Conservation (phyloP, 2,888 invertebrate genomes). For the Onchidella celtica region DNA sequence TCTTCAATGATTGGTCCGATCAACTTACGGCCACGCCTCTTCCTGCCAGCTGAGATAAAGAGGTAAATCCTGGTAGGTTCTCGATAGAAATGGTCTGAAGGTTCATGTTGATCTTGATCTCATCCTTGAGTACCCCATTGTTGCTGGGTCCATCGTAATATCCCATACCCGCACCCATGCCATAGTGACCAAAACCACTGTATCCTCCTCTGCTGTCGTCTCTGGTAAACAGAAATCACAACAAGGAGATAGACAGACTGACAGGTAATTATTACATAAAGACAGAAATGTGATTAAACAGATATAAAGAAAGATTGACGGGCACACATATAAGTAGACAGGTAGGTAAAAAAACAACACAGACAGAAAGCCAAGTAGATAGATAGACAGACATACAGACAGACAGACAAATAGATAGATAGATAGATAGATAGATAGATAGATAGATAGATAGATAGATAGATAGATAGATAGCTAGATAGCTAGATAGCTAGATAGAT, state of each 20-base stretch:
- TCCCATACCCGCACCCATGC: background rate
- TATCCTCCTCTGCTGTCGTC: background rate
- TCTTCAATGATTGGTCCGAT: too few relatives aligned
- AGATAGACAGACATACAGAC: too few relatives aligned
- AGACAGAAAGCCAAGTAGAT: too few relatives aligned
- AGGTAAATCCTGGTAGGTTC: background rate
- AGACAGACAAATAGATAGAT: too few relatives aligned
- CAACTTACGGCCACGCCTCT: conserved; percentile 18
- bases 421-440: too few relatives aligned
- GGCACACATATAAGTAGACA: too few relatives aligned
- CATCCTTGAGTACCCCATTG: background rate
- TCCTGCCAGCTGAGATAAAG: background rate
- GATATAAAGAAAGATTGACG: background rate
- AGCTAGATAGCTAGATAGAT: too few relatives aligned
- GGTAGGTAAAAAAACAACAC: too few relatives aligned
- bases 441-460: too few relatives aligned
- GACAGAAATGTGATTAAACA: background rate
- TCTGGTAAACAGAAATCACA: background rate
- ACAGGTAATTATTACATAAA: background rate
- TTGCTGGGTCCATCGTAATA: background rate
- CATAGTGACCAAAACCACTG: background rate
- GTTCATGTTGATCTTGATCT: conserved; percentile 23
- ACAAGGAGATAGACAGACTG: background rate
- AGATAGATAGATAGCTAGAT: too few relatives aligned
- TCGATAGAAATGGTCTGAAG: conserved; percentile 24